Evolutionary conservation across 2,888 invertebrate genomes (phyloP).

Genomic region (Andricus quercusramuli): DNA sequence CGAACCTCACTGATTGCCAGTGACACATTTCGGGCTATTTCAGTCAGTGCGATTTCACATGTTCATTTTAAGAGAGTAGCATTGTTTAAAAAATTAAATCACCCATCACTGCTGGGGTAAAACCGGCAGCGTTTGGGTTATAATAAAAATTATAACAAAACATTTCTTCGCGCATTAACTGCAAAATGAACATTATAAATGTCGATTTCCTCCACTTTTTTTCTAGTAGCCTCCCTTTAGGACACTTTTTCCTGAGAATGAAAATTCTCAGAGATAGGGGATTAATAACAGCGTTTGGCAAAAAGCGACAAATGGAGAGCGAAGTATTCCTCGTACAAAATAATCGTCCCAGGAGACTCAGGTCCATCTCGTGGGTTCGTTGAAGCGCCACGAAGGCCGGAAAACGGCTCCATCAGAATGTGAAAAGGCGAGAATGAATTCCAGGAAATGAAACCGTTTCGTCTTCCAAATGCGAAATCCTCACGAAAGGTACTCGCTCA

Average conservation of each 20-base stretch:
- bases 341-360: slow-evolving; percentile 52
- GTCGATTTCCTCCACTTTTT: too few species aligned
- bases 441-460: slow-evolving; percentile 63
- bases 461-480: slow-evolving; percentile 62
- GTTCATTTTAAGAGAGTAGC: too few species aligned
- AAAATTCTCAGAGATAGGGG: slow-evolving; percentile 6
- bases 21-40: too few species aligned
- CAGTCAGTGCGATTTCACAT: too few species aligned
- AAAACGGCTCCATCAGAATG: slow-evolving; percentile 53
- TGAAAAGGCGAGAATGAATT: slow-evolving; percentile 59
- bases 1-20: too few species aligned
- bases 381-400: slow-evolving; percentile 16
- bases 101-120: too few species aligned
- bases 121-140: too few species aligned
- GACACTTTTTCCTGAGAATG: neutral
- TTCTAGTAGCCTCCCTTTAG: too few species aligned
- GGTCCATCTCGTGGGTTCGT: neutral
- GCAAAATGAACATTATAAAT: too few species aligned
- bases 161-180: too few species aligned
- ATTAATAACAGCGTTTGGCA: slow-evolving; percentile 45
- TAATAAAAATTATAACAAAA: too few species aligned
- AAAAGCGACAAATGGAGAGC: slow-evolving; percentile 57
- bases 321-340: slow-evolving; percentile 52
- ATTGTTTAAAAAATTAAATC: too few species aligned
- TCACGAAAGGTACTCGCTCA: slow-evolving; percentile 55